Base-by-base conservation (phyloP, 2,113 vertebrate species). In the Petaurus breviceps region DNA sequence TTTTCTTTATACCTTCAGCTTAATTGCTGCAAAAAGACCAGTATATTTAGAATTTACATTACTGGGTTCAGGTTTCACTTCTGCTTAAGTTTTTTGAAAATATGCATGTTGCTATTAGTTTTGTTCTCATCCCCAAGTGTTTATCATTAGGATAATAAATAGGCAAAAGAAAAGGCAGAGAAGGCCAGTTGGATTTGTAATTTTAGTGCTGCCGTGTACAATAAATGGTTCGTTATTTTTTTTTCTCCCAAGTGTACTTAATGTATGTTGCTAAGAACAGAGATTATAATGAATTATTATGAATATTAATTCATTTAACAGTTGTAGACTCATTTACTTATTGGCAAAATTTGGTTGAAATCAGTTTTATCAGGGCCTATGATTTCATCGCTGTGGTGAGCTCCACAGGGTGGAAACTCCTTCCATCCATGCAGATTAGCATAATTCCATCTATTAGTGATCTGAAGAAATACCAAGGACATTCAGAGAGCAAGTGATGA, bases 41-140 rank as follows among this genome's bases (percentile, higher is more conserved):
- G 37, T 61, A 11, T 12, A 53, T 94, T 95, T 90, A 91, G 51
- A 54, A 95, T 10, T 97, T 94, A 55, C 1, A 22, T 53, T 51
- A 43, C 54, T 43, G 61, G 23, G 55, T 95, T 96, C 91, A 95
- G 89, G 49, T 97, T 92, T 95, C 94, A 95, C 55, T 93, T 94
- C 52, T 92, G 24, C 95, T 97, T 92, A 91, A 53, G 89, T 92
- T 95, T 12, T 90, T 95, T 37, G 92, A 97, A 90, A 91, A 92
- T 55, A 77, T 68, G 52, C 43, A 96, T 91, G 7, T 94, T 92
- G 31, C 37, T 8, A 7, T 94, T 16, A 91, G 95, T 94, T 37
- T 37, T 95, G 96, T 96, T 92, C 37, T 94, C 92, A 43, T 7
- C 23, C 92, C 5, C 96, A 96, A 95, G 28, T 92, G 3, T 95